phyloP scores from a whole-genome alignment of 1,140 invertebrate species.

The Orussus abietinus region DNA sequence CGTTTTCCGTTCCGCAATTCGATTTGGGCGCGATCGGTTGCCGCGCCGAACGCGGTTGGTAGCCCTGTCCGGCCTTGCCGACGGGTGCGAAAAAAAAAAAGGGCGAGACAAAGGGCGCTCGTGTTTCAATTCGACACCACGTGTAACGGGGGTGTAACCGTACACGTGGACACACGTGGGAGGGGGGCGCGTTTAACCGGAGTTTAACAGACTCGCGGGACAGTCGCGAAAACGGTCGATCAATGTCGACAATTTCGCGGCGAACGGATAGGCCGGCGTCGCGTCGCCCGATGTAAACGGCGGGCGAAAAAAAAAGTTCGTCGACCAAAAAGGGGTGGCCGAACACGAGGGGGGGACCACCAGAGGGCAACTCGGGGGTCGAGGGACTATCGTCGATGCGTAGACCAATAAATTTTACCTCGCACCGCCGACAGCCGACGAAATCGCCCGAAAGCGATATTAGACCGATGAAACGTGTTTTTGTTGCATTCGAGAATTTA shows the following conservation, averaged over 20 bases:
- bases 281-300: constrained; percentile 14
- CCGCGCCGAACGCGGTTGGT: neutral
- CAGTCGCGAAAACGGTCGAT: constrained; percentile 36
- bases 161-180: constrained; percentile 31
- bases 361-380: neutral
- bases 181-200: constrained; percentile 39
- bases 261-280: constrained; percentile 22
- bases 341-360: constrained; percentile 4
- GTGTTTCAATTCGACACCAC: constrained; percentile 44
- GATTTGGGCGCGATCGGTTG: neutral
- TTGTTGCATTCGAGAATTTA: too few relatives aligned
- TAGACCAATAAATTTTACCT: constrained; percentile 10
- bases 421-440: neutral
- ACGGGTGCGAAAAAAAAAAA: constrained; percentile 29
- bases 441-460: constrained; percentile 11
- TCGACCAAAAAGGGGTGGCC: neutral
- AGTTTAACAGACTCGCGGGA: constrained; percentile 47
- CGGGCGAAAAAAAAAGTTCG: constrained; percentile 17
- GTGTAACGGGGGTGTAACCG: constrained; percentile 27
- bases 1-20: too few relatives aligned
- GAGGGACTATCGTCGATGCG: constrained; percentile 13
- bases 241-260: constrained; percentile 45
- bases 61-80: too few relatives aligned
- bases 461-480: too few relatives aligned
- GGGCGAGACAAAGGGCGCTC: too few relatives aligned